Evolutionary conservation across 2,888 invertebrate genomes (phyloP).

Genomic region (Portevinia maculata): DNA sequence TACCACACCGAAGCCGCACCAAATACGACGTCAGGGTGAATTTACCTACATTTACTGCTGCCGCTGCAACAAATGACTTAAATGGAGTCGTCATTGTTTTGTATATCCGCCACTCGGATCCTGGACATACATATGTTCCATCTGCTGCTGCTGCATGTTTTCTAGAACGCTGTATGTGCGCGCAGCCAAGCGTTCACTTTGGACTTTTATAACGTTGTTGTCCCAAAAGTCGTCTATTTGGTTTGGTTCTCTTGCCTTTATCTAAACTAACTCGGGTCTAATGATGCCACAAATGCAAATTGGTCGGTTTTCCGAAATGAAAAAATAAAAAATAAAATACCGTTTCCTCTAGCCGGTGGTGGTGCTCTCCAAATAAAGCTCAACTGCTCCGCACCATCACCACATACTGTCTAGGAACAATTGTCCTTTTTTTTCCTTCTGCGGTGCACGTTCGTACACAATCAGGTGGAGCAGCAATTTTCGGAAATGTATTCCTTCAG

Average conservation of each 20-base stretch:
- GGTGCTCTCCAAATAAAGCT: constrained; percentile 40
- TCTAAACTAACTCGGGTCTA: constrained; percentile 64
- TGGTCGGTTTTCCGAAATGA: constrained; percentile 46
- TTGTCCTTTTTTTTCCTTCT: constrained; percentile 33
- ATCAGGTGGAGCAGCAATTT: constrained; percentile 35
- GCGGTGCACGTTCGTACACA: constrained; percentile 6
- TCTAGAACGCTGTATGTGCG: constrained; percentile 19
- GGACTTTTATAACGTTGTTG: constrained; percentile 45
- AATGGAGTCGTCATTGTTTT: constrained; percentile 44
- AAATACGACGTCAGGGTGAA: constrained; percentile 29
- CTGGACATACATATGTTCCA: constrained; percentile 18
- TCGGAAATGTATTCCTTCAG: constrained; percentile 20
- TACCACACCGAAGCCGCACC: background rate
- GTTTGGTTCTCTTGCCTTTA: constrained; percentile 41
- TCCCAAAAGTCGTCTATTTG: constrained; percentile 40
- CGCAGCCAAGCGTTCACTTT: constrained; percentile 54
- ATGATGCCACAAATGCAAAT: constrained; percentile 70
- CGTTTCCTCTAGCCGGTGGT: constrained; percentile 2
- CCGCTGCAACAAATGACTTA: constrained; percentile 43
- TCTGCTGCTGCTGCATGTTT: constrained; percentile 21
- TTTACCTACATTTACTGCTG: constrained; percentile 42
- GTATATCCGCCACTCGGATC: background rate
- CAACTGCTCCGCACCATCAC: constrained; percentile 45
- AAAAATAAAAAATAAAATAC: no score
- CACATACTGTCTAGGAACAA: constrained; percentile 47